Conservation (phyloP, 2,888 invertebrate genomes). For the Synergus itoensis region DNA sequence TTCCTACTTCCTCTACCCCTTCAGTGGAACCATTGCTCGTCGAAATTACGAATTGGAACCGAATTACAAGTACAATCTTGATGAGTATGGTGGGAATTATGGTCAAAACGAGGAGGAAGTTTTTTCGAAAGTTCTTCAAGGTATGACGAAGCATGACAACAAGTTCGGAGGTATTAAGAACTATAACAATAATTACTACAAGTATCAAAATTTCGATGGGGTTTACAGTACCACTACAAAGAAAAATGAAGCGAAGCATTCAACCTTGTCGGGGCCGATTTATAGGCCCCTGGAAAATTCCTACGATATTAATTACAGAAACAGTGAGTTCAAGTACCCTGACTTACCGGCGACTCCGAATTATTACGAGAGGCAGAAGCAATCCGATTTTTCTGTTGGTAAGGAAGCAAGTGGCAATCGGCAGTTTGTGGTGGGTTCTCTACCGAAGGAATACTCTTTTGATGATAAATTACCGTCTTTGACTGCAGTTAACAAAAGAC, state of each 20-base stretch:
- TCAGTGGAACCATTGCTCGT: constrained; percentile 82
- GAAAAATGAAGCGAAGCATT: constrained; percentile 62
- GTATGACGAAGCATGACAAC: constrained; percentile 79
- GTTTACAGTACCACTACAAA: constrained; percentile 77
- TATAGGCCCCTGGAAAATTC: constrained; percentile 66
- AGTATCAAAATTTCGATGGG: constrained; percentile 66
- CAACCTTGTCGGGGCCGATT: constrained; percentile 56
- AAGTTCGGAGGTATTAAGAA: constrained; percentile 51
- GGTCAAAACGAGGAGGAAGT: constrained; percentile 89
- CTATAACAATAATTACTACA: constrained; percentile 60
- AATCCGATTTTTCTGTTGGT: constrained; percentile 51
- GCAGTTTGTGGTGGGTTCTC: constrained; percentile 84
- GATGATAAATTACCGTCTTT: constrained; percentile 40
- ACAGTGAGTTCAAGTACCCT: constrained; percentile 70
- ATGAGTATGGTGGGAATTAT: constrained; percentile 84
- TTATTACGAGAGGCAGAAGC: constrained; percentile 65
- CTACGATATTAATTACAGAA: constrained; percentile 64
- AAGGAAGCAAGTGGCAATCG: constrained; percentile 62
- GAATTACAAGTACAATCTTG: constrained; percentile 83
- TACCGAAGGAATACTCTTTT: constrained; percentile 80
- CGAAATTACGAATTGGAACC: constrained; percentile 82
- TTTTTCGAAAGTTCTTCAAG: constrained; percentile 86
- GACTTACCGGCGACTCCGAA: constrained; percentile 67
- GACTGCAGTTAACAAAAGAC: constrained; percentile 50
- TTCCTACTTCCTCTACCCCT: constrained; percentile 88